phyloP scores from a whole-genome alignment of 2,888 invertebrate genomes.

The Petrolisthes cinctipes region DNA sequence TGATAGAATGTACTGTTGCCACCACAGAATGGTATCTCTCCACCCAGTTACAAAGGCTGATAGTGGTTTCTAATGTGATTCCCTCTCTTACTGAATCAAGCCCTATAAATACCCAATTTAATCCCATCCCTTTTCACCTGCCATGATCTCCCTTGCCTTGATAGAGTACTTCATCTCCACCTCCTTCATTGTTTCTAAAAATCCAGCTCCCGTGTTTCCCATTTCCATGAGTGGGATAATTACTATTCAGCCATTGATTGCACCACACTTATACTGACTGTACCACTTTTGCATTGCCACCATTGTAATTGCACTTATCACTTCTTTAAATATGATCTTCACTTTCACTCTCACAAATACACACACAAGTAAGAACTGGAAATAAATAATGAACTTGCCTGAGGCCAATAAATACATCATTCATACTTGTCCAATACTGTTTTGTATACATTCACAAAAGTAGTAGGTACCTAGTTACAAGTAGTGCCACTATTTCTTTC shows the following conservation, averaged over 20 bases:
- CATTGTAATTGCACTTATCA: too few species aligned
- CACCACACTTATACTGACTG: not conserved
- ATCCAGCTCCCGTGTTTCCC: not conserved
- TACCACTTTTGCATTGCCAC: not conserved
- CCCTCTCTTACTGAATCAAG: not conserved
- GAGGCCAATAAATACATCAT: too few species aligned
- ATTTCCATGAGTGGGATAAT: slow-evolving; percentile 1
- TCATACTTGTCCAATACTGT: too few species aligned
- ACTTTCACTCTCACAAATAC: too few species aligned
- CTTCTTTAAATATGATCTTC: too few species aligned
- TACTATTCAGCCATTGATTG: not conserved
- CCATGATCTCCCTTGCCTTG: not conserved
- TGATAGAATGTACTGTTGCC: not conserved
- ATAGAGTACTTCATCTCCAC: not conserved
- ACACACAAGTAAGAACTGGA: too few species aligned
- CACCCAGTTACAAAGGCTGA: not conserved
- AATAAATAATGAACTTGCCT: too few species aligned
- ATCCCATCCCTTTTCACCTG: not conserved
- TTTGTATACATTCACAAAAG: too few species aligned
- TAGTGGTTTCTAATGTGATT: not conserved
- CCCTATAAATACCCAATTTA: not conserved
- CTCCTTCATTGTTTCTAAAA: not conserved
- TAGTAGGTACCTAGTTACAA: too few species aligned
- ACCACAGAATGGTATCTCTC: not conserved
- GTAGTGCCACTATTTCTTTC: too few species aligned